A percentile compares a stretch with the other conserved stretches of the same genome.
Evolutionary conservation across 2,113 vertebrate species (phyloP).

Genomic region (Callionymus lyra): DNA sequence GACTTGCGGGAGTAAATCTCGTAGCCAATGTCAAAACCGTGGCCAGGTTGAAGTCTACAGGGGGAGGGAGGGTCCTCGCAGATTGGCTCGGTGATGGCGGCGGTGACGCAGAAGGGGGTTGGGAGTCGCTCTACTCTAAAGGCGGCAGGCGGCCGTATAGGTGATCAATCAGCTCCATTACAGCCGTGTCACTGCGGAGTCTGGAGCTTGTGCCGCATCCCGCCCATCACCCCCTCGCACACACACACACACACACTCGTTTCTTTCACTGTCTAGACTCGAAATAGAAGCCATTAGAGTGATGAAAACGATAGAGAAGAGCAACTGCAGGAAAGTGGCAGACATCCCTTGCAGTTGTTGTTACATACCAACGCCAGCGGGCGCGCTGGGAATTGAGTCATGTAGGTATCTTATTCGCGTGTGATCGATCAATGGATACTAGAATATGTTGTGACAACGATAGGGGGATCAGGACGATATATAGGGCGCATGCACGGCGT

Average conservation of each 20-base stretch:
- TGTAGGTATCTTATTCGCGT: constrained; percentile 2
- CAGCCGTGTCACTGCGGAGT: constrained; percentile 57
- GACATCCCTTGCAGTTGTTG: neutral
- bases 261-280: constrained; percentile 34
- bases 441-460: constrained; percentile 19
- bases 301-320: constrained; percentile 14
- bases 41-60: constrained; percentile 62
- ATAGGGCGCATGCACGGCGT: constrained; percentile 17
- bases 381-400: neutral
- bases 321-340: constrained; percentile 2
- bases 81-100: constrained; percentile 34
- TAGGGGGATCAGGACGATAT: constrained; percentile 26
- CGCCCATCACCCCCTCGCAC: constrained; percentile 33
- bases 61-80: constrained; percentile 41
- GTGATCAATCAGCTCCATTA: constrained; percentile 69
- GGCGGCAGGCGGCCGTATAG: constrained; percentile 50
- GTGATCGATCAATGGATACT: constrained; percentile 11
- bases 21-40: constrained; percentile 63
- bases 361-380: constrained; percentile 1
- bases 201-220: constrained; percentile 42
- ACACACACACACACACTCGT: constrained; percentile 6
- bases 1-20: constrained; percentile 16
- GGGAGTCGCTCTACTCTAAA: constrained; percentile 35
- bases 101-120: constrained; percentile 40
- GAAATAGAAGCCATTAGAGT: constrained; percentile 10